Conservation (phyloP, 1,140 invertebrate genomes). For the Lamellibrachia luymesi region DNA sequence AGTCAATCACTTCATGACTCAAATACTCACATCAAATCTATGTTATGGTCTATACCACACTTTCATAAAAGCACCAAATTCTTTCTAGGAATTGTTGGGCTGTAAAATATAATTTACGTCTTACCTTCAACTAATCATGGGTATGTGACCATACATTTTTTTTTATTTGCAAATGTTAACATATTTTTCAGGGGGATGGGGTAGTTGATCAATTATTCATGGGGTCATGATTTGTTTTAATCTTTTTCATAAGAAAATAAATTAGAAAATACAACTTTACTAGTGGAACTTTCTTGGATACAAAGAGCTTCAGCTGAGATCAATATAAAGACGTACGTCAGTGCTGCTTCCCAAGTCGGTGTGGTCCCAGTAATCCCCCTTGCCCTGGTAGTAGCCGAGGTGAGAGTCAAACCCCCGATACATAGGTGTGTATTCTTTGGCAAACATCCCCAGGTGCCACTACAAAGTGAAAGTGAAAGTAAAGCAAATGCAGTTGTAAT, state of each 20-base stretch:
- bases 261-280: no score
- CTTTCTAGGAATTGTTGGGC: not conserved
- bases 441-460: slow-evolving; percentile 62
- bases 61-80: not conserved
- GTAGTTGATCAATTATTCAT: no score
- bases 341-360: slow-evolving; percentile 11
- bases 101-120: not conserved
- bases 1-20: no score
- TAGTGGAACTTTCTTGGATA: no score
- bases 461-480: not conserved
- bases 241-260: no score
- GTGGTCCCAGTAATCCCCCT: slow-evolving; percentile 55
- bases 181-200: no score
- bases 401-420: slow-evolving; percentile 60
- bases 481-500: not conserved
- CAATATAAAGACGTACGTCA: not conserved
- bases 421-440: slow-evolving; percentile 57
- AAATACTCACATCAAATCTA: no score
- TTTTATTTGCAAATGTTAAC: no score
- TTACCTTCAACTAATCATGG: not conserved
- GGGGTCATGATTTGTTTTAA: no score
- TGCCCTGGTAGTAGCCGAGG: slow-evolving; percentile 58
- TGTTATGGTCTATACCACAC: not conserved
- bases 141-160: no score
- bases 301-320: no score